phyloP scores from a whole-genome alignment of 2,113 vertebrate species.

The Oncorhynchus clarkii region DNA sequence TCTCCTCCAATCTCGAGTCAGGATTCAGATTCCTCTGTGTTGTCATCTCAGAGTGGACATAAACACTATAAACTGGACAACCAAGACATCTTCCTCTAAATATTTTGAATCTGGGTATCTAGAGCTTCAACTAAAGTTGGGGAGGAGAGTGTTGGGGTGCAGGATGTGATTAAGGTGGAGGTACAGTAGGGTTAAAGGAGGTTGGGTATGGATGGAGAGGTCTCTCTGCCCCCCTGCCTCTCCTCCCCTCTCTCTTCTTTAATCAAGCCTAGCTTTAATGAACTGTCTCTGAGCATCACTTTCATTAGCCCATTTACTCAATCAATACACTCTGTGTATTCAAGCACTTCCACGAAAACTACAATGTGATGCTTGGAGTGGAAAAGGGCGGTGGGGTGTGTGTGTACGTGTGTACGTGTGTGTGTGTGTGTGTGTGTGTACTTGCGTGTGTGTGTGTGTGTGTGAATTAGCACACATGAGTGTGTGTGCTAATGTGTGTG shows the following conservation, averaged over 20 bases:
- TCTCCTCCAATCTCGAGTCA: neutral
- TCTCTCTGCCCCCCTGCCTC: conserved; percentile 18
- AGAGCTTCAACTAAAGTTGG: too few relatives aligned
- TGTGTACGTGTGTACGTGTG: conserved; percentile 9
- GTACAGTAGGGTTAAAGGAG: neutral
- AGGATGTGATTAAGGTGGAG: neutral
- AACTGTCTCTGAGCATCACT: conserved; percentile 73
- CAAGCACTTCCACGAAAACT: conserved; percentile 66
- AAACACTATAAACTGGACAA: too few relatives aligned
- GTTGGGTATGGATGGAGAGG: neutral
- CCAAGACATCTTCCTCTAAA: too few relatives aligned
- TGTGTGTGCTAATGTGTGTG: neutral
- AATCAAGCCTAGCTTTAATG: conserved; percentile 76
- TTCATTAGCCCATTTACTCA: conserved; percentile 76
- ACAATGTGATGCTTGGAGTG: conserved; percentile 52
- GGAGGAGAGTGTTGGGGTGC: neutral
- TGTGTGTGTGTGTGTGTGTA: conserved; percentile 5
- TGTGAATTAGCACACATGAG: neutral
- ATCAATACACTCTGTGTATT: conserved; percentile 74
- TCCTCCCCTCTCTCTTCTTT: conserved; percentile 59
- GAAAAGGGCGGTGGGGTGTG: neutral
- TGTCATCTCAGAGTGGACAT: too few relatives aligned
- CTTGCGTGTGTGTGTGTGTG: conserved; percentile 12
- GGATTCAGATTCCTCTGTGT: neutral
- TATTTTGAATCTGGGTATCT: too few relatives aligned